A percentile compares a stretch with the other conserved stretches of the same genome.
Conservation (phyloP, 2,888 invertebrate species). For the Tanaodytes sp. region DNA sequence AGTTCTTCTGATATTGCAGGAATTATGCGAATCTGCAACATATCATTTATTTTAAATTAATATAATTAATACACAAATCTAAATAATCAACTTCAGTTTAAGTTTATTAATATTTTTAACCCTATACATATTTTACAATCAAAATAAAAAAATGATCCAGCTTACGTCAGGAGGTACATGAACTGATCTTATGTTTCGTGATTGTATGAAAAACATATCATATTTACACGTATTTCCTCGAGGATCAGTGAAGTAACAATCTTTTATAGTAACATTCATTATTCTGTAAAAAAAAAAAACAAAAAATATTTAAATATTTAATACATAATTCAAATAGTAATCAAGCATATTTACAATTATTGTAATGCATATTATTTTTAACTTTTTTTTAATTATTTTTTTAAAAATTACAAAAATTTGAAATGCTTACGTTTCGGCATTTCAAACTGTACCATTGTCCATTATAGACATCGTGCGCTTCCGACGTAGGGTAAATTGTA, state of each 20-base stretch:
- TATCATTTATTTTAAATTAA: constrained; percentile 10
- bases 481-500: too few species aligned
- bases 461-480: too few species aligned
- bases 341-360: too few species aligned
- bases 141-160: constrained; percentile 29
- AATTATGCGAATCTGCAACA: constrained; percentile 74
- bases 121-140: background rate
- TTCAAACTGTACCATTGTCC: too few species aligned
- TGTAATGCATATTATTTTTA: too few species aligned
- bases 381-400: too few species aligned
- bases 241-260: constrained; percentile 79
- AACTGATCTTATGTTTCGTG: constrained; percentile 80
- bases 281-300: too few species aligned
- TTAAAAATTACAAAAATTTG: too few species aligned
- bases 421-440: too few species aligned
- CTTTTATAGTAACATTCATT: constrained; percentile 81
- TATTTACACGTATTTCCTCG: constrained; percentile 77
- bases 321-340: too few species aligned
- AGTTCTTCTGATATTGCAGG: constrained; percentile 75
- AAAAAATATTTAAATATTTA: too few species aligned
- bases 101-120: background rate
- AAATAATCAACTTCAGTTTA: background rate
- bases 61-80: background rate
- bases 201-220: constrained; percentile 78
- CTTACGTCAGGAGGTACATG: constrained; percentile 76